Conservation (phyloP, 37 sponge, comb jelly and placozoan genomes). For the Theonella swinhoei region DNA sequence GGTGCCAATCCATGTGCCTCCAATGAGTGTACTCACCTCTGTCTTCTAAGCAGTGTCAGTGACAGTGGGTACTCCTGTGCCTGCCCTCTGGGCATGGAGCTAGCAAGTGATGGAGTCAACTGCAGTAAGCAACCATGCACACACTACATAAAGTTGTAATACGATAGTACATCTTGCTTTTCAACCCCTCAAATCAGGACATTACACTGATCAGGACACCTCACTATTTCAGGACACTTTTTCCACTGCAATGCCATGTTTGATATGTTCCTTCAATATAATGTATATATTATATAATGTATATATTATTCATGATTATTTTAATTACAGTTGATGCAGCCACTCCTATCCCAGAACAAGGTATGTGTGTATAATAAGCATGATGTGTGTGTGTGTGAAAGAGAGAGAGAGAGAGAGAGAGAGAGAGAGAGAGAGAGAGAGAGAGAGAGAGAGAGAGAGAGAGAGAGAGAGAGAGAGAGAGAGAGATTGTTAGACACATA, state of each 20-base stretch:
- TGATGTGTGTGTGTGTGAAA: neutral
- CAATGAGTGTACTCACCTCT: slow-evolving; percentile 67
- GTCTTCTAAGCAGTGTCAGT: slow-evolving; percentile 26
- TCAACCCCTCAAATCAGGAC: no score
- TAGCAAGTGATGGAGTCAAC: neutral
- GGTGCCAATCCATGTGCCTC: slow-evolving; percentile 49
- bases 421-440: neutral
- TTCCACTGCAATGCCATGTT: no score
- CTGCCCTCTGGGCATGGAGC: slow-evolving; percentile 28
- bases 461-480: neutral
- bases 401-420: neutral
- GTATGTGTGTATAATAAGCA: neutral
- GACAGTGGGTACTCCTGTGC: slow-evolving; percentile 34
- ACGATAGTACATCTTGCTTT: no score
- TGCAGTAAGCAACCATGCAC: neutral
- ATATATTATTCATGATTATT: no score
- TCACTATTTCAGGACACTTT: no score
- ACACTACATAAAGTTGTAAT: no score
- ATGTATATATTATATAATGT: no score
- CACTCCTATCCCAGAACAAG: neutral
- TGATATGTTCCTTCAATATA: no score
- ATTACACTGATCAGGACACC: no score
- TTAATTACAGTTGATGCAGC: neutral
- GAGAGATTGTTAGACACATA: neutral
- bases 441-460: neutral